Conservation (phyloP, 2,888 invertebrate species). For the Acleris literana region DNA sequence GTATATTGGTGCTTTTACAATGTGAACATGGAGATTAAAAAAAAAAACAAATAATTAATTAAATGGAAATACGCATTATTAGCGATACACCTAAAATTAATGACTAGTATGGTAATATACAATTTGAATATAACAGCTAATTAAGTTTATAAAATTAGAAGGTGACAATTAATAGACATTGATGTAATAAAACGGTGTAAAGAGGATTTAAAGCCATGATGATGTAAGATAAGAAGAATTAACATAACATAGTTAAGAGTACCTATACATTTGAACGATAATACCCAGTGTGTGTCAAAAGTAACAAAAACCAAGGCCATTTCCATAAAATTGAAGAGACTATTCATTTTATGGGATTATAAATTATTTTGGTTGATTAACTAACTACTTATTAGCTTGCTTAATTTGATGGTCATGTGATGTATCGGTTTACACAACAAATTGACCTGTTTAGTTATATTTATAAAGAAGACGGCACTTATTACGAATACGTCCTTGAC, state of each 20-base stretch:
- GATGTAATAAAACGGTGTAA: conserved; percentile 6
- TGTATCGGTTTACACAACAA: conserved; percentile 10
- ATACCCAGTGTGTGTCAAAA: conserved; percentile 2
- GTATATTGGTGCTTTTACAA: too few species aligned
- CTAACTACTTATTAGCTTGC: conserved; percentile 4
- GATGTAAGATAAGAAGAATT: conserved; percentile 1
- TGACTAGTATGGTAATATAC: too few species aligned
- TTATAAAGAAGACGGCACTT: conserved; percentile 3
- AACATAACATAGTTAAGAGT: not conserved
- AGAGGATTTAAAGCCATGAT: conserved; percentile 7
- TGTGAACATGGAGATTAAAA: too few species aligned
- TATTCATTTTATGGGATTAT: not conserved
- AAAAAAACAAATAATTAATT: too few species aligned
- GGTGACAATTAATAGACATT: conserved; percentile 1
- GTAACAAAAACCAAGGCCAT: conserved; percentile 9
- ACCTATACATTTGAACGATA: conserved; percentile 7
- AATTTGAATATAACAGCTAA: not conserved
- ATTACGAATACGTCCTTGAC: conserved; percentile 11
- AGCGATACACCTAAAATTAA: too few species aligned
- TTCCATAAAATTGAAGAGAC: not conserved
- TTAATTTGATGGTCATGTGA: conserved; percentile 2
- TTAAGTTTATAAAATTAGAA: not conserved
- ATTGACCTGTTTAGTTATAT: conserved; percentile 7
- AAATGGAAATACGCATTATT: too few species aligned
- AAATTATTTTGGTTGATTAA: conserved; percentile 14